Base-by-base conservation (phyloP, 2,888 invertebrate species). In the Machimus atricapillus region DNA sequence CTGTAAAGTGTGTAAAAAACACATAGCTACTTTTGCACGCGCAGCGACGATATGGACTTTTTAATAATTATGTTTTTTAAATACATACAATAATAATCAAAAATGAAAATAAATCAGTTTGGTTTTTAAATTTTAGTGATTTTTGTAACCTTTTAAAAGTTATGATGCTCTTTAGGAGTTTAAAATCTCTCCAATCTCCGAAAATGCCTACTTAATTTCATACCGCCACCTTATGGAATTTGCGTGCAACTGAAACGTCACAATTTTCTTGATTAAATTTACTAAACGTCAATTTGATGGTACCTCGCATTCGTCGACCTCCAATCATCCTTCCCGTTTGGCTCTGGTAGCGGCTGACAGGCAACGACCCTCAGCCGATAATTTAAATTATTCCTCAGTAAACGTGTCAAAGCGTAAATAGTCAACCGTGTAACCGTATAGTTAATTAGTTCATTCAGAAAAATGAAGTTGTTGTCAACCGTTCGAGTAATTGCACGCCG, bases 401-500 rank as follows among this genome's bases (percentile, higher is more conserved):
- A 66, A 66, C 66, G 27, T 12, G n/a, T 66, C 66, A 12, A 52
- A n/a, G 52, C n/a, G 27, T 27, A 3, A 8, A 1, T 7, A 1
- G n/a, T 66, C 12, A 1, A 12, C 2, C 8, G 27, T 23, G 8
- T 27, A 23, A 23, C 12, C 27, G 8, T 7, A 1, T 66, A 27
- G 19, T 52, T 16, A 27, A 66, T 66, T 66, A 19, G 66, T 66
- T 66, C 8, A 66, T 66, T 66, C 7, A 19, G 23, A 27, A 66
- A 27, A 46, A 52, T 37, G 37, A 86, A 86, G 88, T 89, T 93
- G 90, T 90, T 92, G 87, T 92, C 91, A 90, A 89, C 90, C 88
- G 90, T 91, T 82, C 92, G 91, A 90, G 89, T 91, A 82, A 89
- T 92, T 81, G 92, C 92, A 74, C 92, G 93, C 89, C 93, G 94